Evolutionary conservation across 1,140 invertebrate genomes (phyloP).

Genomic region (Maconellicoccus hirsutus): DNA sequence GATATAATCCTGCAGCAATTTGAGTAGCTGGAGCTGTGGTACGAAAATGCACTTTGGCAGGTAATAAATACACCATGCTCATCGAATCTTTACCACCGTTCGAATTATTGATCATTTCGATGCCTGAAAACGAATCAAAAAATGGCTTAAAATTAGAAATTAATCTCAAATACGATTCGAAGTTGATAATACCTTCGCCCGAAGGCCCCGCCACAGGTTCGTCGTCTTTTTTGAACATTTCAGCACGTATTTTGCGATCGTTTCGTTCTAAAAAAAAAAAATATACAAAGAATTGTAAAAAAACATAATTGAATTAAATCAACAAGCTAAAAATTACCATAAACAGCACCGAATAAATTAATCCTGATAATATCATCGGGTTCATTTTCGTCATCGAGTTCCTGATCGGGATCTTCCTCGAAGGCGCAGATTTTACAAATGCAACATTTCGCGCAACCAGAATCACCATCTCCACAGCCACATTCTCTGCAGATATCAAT

Average conservation of each 20-base stretch:
- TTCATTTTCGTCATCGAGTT: constrained; percentile 36
- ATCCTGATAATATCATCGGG: constrained; percentile 42
- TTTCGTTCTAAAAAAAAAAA: constrained; percentile 7
- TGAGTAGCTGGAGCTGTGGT: constrained; percentile 60
- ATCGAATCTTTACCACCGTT: constrained; percentile 50
- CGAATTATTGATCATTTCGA: constrained; percentile 32
- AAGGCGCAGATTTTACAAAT: constrained; percentile 77
- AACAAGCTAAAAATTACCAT: constrained; percentile 34
- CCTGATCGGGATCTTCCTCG: constrained; percentile 48
- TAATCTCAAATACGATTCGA: not conserved
- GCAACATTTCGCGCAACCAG: constrained; percentile 84
- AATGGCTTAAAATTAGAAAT: no score
- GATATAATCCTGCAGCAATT: constrained; percentile 80
- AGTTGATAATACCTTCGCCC: not conserved
- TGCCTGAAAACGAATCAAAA: not conserved
- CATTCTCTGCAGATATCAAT: constrained; percentile 63
- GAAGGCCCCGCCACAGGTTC: not conserved
- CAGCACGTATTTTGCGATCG: not conserved
- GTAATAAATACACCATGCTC: constrained; percentile 62
- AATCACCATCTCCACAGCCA: constrained; percentile 89
- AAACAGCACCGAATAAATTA: constrained; percentile 43
- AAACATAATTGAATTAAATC: not conserved
- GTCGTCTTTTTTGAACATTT: not conserved
- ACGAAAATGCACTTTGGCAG: constrained; percentile 56
- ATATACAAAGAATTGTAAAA: not conserved